These are phyloP conservation scores for Sarcophaga variegata DNA, from an alignment of 2,888 invertebrate genomes.

Conservation along the genomic window DNA sequence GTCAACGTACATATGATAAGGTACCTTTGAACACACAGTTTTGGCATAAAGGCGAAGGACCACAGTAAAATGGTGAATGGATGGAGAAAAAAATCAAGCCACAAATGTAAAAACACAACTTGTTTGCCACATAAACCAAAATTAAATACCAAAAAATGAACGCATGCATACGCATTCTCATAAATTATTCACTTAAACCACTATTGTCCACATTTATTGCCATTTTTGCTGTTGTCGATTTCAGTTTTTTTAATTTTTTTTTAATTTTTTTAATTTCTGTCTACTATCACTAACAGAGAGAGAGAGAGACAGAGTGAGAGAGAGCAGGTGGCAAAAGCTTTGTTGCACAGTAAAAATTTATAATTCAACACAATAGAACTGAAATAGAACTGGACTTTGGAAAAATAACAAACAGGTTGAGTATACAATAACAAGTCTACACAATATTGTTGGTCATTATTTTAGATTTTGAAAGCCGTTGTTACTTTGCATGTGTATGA, in stretches of 20 bases:
- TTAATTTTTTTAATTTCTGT: conserved; percentile 14
- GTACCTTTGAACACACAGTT: conserved; percentile 5
- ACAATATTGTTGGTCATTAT: conserved; percentile 30
- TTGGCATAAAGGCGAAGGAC: conserved; percentile 23
- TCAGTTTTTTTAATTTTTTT: not conserved
- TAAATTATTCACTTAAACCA: conserved; percentile 69
- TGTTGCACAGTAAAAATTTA: conserved; percentile 13
- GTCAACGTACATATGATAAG: not conserved
- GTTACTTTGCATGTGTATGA: conserved; percentile 1
- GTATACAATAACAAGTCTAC: not conserved
- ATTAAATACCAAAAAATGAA: conserved; percentile 65
- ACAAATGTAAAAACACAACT: conserved; percentile 63
- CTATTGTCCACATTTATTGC: conserved; percentile 65
- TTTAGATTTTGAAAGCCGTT: conserved; percentile 31
- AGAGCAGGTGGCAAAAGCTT: not conserved
- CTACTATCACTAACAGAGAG: too few species aligned
- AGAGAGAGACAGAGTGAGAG: not conserved
- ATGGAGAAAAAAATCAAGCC: conserved; percentile 58
- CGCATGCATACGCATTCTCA: conserved; percentile 60
- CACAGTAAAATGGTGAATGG: conserved; percentile 6
- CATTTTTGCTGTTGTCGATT: conserved; percentile 10
- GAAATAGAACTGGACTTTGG: not conserved
- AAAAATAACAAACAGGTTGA: conserved; percentile 41
- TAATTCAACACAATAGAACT: conserved; percentile 17
- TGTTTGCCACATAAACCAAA: conserved; percentile 68